Percentiles rank a stretch among this genome's conserved stretches.
These are phyloP conservation scores for Microcebus tavaratra DNA, from an alignment of 2,113 vertebrate species.

Conservation along the genomic window DNA sequence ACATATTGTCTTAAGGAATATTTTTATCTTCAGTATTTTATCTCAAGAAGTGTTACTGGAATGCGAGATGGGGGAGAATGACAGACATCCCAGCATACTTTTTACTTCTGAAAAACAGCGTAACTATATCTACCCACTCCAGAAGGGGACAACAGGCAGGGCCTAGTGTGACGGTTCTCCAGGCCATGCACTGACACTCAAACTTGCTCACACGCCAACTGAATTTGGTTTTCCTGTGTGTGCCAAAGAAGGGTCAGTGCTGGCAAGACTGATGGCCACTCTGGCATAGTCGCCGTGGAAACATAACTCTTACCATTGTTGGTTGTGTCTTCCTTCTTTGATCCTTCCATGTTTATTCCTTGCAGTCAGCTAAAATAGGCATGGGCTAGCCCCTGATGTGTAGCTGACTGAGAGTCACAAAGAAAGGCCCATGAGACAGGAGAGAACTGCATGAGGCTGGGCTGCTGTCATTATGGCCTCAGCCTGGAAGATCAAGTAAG, in stretches of 20 bases:
- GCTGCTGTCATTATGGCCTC: background rate
- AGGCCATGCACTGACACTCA: background rate
- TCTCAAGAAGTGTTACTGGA: background rate
- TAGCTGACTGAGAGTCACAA: background rate
- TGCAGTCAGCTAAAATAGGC: background rate
- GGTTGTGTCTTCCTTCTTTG: background rate
- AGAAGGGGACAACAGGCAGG: background rate
- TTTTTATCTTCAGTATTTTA: background rate
- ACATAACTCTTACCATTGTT: background rate
- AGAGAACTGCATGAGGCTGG: background rate
- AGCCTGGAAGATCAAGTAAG: background rate
- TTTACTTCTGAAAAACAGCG: background rate
- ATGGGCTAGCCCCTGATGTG: background rate
- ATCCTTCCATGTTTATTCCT: background rate
- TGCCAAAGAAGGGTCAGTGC: background rate
- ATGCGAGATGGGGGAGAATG: background rate
- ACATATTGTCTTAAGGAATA: background rate
- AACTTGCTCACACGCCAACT: background rate
- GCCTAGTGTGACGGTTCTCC: background rate
- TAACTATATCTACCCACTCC: background rate
- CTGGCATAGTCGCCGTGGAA: background rate
- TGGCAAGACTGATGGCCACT: background rate
- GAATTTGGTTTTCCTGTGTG: background rate
- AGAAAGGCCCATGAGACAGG: background rate
- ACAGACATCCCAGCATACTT: background rate